phyloP scores from a whole-genome alignment of 2,888 invertebrate species.

The Nycteola revayana region DNA sequence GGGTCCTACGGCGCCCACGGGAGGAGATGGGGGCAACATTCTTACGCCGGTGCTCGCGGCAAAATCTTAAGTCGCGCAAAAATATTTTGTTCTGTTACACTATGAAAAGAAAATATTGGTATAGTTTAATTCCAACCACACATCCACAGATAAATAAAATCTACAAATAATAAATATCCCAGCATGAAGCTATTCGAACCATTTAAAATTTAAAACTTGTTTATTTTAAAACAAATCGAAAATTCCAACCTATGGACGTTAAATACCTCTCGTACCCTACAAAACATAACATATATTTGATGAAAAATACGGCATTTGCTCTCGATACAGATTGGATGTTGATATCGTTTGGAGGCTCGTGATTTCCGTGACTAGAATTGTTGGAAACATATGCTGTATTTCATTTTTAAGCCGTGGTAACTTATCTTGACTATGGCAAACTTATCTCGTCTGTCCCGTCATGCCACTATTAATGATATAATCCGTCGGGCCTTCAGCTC shows the following conservation, averaged over 20 bases:
- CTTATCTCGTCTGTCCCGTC: too few species aligned
- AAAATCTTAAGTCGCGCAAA: too few species aligned
- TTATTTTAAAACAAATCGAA: not conserved
- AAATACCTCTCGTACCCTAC: constrained; percentile 4
- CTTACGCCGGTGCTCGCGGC: too few species aligned
- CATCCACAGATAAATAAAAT: too few species aligned
- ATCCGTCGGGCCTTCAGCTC: too few species aligned
- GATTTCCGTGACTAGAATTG: constrained; percentile 16
- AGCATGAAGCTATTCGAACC: not conserved
- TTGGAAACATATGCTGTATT: too few species aligned
- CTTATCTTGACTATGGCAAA: too few species aligned
- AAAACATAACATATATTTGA: constrained; percentile 25
- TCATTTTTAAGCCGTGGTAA: too few species aligned
- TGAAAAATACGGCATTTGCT: constrained; percentile 25
- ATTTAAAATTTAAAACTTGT: not conserved
- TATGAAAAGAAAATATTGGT: not conserved
- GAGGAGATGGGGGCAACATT: too few species aligned
- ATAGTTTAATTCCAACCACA: not conserved
- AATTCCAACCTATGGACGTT: not conserved
- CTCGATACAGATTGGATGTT: constrained; percentile 24
- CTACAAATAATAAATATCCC: not conserved
- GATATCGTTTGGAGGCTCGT: constrained; percentile 21
- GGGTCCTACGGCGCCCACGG: too few species aligned
- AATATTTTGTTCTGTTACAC: not conserved
- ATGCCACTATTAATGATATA: too few species aligned